These are phyloP conservation scores for Lichenostomus cassidix DNA, from an alignment of 2,113 vertebrate species.

Conservation along the genomic window DNA sequence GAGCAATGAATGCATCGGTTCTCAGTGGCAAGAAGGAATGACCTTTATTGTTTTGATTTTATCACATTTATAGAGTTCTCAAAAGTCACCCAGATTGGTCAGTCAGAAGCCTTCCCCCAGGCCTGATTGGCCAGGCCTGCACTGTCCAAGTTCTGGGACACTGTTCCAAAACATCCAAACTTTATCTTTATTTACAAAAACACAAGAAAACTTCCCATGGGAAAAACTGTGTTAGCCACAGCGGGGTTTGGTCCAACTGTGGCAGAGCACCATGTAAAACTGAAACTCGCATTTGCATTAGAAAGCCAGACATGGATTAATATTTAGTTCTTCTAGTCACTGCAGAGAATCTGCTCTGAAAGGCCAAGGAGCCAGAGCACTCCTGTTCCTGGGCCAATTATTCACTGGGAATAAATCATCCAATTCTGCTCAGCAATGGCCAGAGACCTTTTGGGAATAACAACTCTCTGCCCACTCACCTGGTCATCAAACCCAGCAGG, in stretches of 20 bases:
- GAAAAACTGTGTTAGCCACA: no score
- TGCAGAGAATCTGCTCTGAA: background rate
- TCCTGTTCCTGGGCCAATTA: background rate
- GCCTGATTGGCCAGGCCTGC: no score
- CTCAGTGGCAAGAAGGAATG: no score
- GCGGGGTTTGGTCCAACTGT: background rate
- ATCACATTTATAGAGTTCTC: no score
- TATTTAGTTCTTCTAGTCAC: background rate
- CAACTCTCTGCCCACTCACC: background rate
- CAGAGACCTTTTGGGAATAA: background rate
- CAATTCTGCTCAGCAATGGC: background rate
- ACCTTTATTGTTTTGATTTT: no score
- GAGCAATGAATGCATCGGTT: no score
- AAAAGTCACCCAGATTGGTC: no score
- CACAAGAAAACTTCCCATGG: no score
- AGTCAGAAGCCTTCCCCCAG: no score
- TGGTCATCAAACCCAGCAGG: background rate
- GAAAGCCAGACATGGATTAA: background rate
- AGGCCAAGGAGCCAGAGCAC: background rate
- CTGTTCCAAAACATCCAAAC: no score
- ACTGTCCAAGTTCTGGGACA: no score
- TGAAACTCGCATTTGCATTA: background rate
- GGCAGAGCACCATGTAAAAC: background rate
- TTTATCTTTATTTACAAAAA: no score
- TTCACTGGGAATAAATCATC: background rate